These are phyloP conservation scores for Cheilosia grossa DNA, from an alignment of 2,888 invertebrate species.

Conservation along the genomic window DNA sequence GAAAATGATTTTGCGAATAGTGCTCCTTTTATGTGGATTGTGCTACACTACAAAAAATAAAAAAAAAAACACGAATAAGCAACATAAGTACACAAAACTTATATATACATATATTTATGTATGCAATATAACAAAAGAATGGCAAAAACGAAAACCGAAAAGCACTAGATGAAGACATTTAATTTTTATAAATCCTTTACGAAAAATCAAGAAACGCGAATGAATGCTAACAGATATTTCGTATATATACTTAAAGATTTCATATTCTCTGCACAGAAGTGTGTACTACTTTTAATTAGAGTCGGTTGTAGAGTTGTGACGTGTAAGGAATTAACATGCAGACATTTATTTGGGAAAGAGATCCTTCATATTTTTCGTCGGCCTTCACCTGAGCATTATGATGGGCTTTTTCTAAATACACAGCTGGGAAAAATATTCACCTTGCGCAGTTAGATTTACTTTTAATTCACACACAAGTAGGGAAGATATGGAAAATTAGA, in stretches of 20 bases:
- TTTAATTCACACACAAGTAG: no score
- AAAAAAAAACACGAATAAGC: background rate
- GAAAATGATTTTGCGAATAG: constrained; percentile 60
- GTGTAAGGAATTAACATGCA: no score
- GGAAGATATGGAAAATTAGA: no score
- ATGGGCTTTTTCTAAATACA: no score
- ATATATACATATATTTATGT: background rate
- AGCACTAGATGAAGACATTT: constrained; percentile 60
- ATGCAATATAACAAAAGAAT: constrained; percentile 2
- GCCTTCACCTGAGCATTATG: no score
- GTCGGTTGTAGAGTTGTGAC: background rate
- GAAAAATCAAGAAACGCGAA: constrained; percentile 55
- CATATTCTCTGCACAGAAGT: background rate
- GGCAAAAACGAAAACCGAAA: constrained; percentile 23
- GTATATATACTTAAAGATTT: background rate
- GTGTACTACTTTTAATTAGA: background rate
- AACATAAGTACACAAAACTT: background rate
- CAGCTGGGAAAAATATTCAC: no score
- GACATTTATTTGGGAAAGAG: no score
- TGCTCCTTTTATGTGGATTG: constrained; percentile 37
- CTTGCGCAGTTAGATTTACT: no score
- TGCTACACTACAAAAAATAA: background rate
- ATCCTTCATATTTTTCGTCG: no score
- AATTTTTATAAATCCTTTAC: constrained; percentile 64
- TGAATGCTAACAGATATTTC: constrained; percentile 2